Evolutionary conservation across 2,113 vertebrate species (phyloP).

Genomic region (Glaucomys volans): DNA sequence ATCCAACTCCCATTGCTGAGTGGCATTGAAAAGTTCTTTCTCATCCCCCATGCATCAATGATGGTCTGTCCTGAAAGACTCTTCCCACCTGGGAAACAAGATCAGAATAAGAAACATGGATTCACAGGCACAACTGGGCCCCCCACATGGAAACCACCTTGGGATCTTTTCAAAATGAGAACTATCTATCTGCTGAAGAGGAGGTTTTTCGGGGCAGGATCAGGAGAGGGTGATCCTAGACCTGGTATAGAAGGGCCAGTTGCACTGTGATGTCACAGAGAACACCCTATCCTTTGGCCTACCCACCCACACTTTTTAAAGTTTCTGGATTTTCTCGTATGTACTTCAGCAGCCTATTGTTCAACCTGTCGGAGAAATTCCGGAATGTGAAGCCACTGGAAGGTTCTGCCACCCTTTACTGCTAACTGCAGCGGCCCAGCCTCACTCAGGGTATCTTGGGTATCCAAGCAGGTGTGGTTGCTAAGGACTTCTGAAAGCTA

Average conservation of each 20-base stretch:
- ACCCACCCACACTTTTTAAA: slow-evolving; percentile 86
- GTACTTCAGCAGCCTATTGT: slow-evolving; percentile 91
- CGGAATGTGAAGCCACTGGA: slow-evolving; percentile 96
- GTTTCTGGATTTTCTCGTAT: slow-evolving; percentile 91
- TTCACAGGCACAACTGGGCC: slow-evolving; percentile 92
- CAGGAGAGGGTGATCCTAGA: slow-evolving; percentile 91
- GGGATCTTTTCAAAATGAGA: slow-evolving; percentile 92
- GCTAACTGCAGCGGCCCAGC: background rate
- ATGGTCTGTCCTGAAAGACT: slow-evolving; percentile 90
- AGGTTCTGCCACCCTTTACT: slow-evolving; percentile 83
- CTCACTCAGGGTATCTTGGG: background rate
- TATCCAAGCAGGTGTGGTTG: background rate
- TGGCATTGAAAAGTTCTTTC: too few relatives aligned
- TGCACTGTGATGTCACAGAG: slow-evolving; percentile 87
- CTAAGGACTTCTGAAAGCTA: background rate
- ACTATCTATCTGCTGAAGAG: slow-evolving; percentile 93
- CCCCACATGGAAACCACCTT: slow-evolving; percentile 92
- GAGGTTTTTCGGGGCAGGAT: slow-evolving; percentile 94
- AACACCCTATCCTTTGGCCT: slow-evolving; percentile 93
- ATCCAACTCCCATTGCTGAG: too few relatives aligned
- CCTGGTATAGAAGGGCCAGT: slow-evolving; percentile 88
- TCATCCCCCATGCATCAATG: slow-evolving; percentile 83
- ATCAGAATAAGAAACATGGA: slow-evolving; percentile 92
- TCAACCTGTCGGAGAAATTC: slow-evolving; percentile 95
- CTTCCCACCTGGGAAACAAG: slow-evolving; percentile 87